Evolutionary conservation across 1,140 invertebrate genomes (phyloP), one percentile per base, ranked within the genome.

Genomic region (Drosophila pandora): DNA sequence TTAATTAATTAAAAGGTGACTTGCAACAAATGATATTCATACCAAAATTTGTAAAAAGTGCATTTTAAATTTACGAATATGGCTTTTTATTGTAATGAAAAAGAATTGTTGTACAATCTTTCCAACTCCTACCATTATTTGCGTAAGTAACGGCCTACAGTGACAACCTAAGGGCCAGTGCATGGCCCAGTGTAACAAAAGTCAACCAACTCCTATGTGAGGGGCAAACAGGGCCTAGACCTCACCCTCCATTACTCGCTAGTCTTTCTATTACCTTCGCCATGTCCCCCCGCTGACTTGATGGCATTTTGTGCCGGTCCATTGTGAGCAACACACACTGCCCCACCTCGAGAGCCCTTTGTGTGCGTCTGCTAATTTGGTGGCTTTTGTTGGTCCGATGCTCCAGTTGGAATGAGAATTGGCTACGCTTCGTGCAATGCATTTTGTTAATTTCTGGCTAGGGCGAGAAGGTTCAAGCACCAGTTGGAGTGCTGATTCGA

Each of bases 351-450:
- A 30, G 60, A 23, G 70, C 34, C 72, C 52, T 64, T 62, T 87
- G 58, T 82, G 78, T 83, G 59, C 69, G 50, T 60, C 83, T 78
- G 82, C 82, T 88, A 88, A 88, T 83, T 88, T 87, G 83, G 71
- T 65, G 79, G 83, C 79, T 72, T 83, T 82, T 88, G 83, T 76
- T 88, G 79, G 59, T 41, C 41, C 56, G 28, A 37, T 76, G 72
- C 43, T 54, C 39, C 32, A 12, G 9, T 21, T 68, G 39, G 50
- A 13, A 28, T 58, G 53, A 48, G 60, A 48, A 39, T 52, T 67
- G 30, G 61, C 53, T 50, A 43, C 9, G 64, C 48, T 57, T 39
- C 65, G 50, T 76, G 49, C 54, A 68, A 32, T 68, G 43, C 72
- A 75, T 75, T 74, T 75, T 67, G 58, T 57, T 76, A 56, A 75